Conservation (phyloP, 2,888 invertebrate species). For the Pomacea canaliculata region DNA sequence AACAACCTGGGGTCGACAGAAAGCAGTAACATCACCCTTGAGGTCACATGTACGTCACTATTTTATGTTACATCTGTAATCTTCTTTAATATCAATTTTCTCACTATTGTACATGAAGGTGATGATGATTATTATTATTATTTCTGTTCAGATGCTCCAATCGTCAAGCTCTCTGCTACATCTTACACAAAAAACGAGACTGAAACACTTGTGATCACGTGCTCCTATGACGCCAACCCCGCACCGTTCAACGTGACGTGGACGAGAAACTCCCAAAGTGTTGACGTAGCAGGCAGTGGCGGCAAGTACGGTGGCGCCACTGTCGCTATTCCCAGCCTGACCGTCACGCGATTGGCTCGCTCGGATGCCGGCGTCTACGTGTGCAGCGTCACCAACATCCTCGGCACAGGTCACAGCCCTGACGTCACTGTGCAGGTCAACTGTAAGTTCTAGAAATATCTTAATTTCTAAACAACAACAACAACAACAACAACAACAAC, state of each 20-base stretch:
- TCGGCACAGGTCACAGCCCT: conserved; percentile 5
- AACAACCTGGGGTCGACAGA: conserved; percentile 27
- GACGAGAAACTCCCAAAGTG: conserved; percentile 8
- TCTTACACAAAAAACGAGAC: neutral
- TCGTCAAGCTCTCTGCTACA: neutral
- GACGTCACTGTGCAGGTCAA: conserved; percentile 3
- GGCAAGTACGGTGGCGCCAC: conserved; percentile 28
- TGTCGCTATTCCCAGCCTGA: conserved; percentile 26
- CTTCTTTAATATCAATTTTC: no score
- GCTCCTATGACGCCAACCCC: conserved; percentile 16
- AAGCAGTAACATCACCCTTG: conserved; percentile 13
- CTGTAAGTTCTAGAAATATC: neutral
- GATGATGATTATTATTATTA: conserved; percentile 25
- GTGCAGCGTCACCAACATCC: conserved; percentile 29
- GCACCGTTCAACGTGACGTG: conserved; percentile 1
- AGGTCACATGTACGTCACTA: conserved; percentile 23
- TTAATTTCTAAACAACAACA: neutral
- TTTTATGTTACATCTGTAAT: neutral
- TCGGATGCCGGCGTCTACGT: conserved; percentile 33
- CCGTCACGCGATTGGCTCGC: conserved; percentile 19
- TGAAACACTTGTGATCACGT: conserved; percentile 13
- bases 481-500: no score
- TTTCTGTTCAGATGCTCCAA: conserved; percentile 10
- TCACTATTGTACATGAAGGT: neutral
- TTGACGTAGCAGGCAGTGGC: conserved; percentile 13